A percentile compares a stretch with the other conserved stretches of the same genome.
Evolutionary conservation across 2,113 vertebrate species (phyloP).

Genomic region (Cyprinodon variegatus): DNA sequence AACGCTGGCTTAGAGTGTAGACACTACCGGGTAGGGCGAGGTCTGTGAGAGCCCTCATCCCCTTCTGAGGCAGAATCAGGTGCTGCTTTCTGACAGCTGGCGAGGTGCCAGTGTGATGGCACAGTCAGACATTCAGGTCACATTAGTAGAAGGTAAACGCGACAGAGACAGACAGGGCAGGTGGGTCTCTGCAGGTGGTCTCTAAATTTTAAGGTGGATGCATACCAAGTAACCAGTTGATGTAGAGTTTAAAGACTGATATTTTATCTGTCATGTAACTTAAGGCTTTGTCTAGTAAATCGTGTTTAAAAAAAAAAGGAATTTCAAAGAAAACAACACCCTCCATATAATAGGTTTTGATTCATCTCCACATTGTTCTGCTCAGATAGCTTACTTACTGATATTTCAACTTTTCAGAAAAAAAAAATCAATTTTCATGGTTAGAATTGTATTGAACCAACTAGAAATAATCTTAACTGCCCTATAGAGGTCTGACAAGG

Average conservation of each 20-base stretch:
- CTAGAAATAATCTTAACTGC: too few species aligned
- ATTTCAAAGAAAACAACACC: too few species aligned
- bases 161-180: conserved; percentile 51
- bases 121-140: conserved; percentile 69
- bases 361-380: too few species aligned
- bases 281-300: too few species aligned
- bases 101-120: conserved; percentile 46
- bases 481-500: too few species aligned
- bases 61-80: conserved; percentile 54
- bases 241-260: background rate
- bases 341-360: too few species aligned
- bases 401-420: too few species aligned
- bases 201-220: background rate
- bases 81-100: conserved; percentile 51
- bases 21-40: conserved; percentile 51
- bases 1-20: conserved; percentile 15
- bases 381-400: too few species aligned
- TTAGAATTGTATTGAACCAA: too few species aligned
- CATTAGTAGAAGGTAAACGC: conserved; percentile 58
- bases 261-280: too few species aligned
- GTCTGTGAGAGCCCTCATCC: conserved; percentile 34
- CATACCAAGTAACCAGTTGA: background rate
- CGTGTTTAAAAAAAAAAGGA: too few species aligned
- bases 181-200: conserved; percentile 66
- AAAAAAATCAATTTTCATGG: too few species aligned